These are phyloP conservation scores for Alligator sinensis DNA, from an alignment of 2,113 vertebrate genomes.

Conservation along the genomic window DNA sequence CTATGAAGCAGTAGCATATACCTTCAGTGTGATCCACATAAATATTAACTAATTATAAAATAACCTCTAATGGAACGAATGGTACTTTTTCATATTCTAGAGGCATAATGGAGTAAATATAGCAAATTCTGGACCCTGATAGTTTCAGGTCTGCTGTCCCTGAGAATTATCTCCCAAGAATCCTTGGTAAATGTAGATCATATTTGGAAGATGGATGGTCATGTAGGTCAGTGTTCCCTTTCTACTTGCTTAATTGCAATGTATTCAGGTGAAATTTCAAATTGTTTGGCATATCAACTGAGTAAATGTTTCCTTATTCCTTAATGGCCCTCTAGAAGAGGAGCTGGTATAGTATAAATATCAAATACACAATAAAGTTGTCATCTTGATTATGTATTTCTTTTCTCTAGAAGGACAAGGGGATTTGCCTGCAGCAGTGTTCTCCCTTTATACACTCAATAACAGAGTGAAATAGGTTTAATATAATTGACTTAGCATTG, in stretches of 20 bases:
- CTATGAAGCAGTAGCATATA: neutral
- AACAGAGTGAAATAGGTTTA: conserved; percentile 53
- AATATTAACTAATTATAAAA: conserved; percentile 2
- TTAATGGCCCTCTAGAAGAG: neutral
- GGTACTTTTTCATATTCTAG: neutral
- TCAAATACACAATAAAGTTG: neutral
- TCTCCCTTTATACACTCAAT: conserved; percentile 18
- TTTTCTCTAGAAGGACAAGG: neutral
- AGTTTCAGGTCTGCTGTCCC: neutral
- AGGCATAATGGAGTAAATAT: neutral
- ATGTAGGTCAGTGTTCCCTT: neutral
- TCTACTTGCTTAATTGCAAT: neutral
- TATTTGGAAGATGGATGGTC: neutral
- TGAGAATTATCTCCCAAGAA: neutral
- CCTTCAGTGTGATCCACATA: neutral
- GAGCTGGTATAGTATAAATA: neutral
- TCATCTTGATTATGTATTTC: neutral
- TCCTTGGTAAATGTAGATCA: neutral
- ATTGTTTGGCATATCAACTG: neutral
- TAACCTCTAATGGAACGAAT: conserved; percentile 14
- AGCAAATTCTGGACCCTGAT: neutral
- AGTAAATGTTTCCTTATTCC: neutral
- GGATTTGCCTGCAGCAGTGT: conserved; percentile 11
- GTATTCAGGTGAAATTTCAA: neutral
- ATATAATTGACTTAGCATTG: conserved; percentile 55